Evolutionary conservation across 2,797 vertebrate species (phyloP), one percentile per base, ranked within the genome.

Genomic region (Oceanodroma leucorhoa): DNA sequence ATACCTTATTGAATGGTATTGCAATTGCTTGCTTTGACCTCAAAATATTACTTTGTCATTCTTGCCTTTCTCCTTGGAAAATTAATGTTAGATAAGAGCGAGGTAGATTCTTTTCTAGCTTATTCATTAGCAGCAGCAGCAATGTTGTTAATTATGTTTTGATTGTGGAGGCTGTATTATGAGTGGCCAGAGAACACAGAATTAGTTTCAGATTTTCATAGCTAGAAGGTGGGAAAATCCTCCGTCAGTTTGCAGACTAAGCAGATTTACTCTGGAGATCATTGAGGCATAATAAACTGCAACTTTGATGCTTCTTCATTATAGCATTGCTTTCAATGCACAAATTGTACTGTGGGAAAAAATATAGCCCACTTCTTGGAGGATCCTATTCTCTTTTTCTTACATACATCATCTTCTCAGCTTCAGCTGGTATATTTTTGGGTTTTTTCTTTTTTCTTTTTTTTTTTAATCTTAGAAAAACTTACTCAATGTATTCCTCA

Each of bases 131-230:
- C 71, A 84, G 86, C 76, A 84, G 71, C 67, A 88, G 72, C 69
- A 69, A 32, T 66, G 87, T 78, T 91, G 67, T 88, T 97, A 95
- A 96, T 93, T 94, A 81, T 87, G 77, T 96, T 97, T 93, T 91
- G 95, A 90, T 95, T 96, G 87, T 66, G 73, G 62, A 94, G 62
- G 21, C 65, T 69, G n/a, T 88, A 78, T 94, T 90, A 82, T 72
- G 87, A 81, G 70, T 71, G 77, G 83, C 83, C 91, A 85, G 89
- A 93, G 85, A 96, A 95, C 93, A 95, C 93, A 90, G 78, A 94
- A 95, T 94, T 94, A 83, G 60, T 93, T 90, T 95, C 93, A 94
- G 91, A 82, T 90, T 94, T 96, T 94, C 80, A 77, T 79, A 76
- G 85, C 90, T 91, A 71, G 85, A 76, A 94, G 80, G 73, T 90